These are phyloP conservation scores for Cheilosia vulpina DNA, from an alignment of 2,888 invertebrate species.

Conservation along the genomic window DNA sequence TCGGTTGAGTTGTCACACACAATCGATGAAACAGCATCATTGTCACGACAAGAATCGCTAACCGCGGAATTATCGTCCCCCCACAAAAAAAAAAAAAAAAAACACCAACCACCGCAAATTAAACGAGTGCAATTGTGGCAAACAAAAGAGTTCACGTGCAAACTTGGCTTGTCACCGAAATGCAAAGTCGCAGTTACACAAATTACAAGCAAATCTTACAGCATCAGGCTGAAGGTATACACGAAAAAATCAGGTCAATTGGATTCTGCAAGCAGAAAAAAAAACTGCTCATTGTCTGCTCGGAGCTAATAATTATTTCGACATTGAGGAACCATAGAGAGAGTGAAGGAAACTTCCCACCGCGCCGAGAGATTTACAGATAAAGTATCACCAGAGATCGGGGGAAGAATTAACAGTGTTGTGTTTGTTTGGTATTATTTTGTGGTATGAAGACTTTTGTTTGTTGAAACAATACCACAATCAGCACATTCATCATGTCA, in stretches of 20 bases:
- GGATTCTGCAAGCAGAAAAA: slow-evolving; percentile 48
- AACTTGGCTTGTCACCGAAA: slow-evolving; percentile 58
- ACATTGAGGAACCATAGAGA: slow-evolving; percentile 78
- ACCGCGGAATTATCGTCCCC: slow-evolving; percentile 8
- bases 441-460: slow-evolving; percentile 20
- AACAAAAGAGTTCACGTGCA: slow-evolving; percentile 62
- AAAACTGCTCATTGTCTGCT: slow-evolving; percentile 63
- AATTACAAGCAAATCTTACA: slow-evolving; percentile 5
- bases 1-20: not conserved
- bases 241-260: slow-evolving; percentile 63
- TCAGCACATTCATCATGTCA: slow-evolving; percentile 30
- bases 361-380: slow-evolving; percentile 40
- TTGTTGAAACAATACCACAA: slow-evolving; percentile 42
- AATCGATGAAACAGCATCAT: slow-evolving; percentile 21
- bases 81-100: not conserved
- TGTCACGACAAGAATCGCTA: slow-evolving; percentile 36
- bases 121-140: slow-evolving; percentile 33
- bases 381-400: slow-evolving; percentile 19
- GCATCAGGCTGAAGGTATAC: not conserved
- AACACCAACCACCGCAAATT: not conserved
- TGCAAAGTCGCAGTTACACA: slow-evolving; percentile 10
- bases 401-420: slow-evolving; percentile 14
- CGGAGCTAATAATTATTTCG: slow-evolving; percentile 77
- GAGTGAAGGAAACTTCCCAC: slow-evolving; percentile 55
- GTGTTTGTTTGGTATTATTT: not conserved